Conservation (phyloP, 2,888 invertebrate genomes). For the Camponotus fellah region DNA sequence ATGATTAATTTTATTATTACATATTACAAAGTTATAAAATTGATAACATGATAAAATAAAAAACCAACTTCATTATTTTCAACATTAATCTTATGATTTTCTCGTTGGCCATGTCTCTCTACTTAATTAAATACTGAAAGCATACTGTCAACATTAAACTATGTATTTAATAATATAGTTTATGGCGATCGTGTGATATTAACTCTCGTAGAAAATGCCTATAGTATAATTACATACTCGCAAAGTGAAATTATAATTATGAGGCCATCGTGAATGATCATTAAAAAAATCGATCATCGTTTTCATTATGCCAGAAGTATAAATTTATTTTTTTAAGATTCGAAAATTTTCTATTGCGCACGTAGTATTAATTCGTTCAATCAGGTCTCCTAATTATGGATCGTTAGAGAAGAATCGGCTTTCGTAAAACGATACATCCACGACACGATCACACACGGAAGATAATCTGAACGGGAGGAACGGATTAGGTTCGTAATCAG, state of each 20-base stretch:
- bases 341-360: background rate
- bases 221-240: background rate
- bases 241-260: background rate
- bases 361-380: slow-evolving; percentile 7
- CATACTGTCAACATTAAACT: background rate
- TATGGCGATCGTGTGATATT: background rate
- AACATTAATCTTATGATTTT: background rate
- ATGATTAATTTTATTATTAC: slow-evolving; percentile 10
- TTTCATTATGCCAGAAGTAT: background rate
- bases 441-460: slow-evolving; percentile 47
- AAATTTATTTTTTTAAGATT: slow-evolving; percentile 6
- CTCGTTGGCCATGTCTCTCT: background rate
- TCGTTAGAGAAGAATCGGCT: slow-evolving; percentile 49
- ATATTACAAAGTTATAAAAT: background rate
- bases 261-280: background rate
- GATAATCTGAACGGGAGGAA: slow-evolving; percentile 57
- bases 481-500: slow-evolving; percentile 68
- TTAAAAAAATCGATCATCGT: background rate
- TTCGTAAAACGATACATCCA: slow-evolving; percentile 16
- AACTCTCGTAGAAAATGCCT: background rate
- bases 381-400: slow-evolving; percentile 50
- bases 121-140: slow-evolving; percentile 10
- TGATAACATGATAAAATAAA: background rate
- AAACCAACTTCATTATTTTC: background rate
- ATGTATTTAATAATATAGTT: slow-evolving; percentile 5